Evolutionary conservation across 2,113 vertebrate genomes (phyloP).

Genomic region (Ariopsis seemanni): DNA sequence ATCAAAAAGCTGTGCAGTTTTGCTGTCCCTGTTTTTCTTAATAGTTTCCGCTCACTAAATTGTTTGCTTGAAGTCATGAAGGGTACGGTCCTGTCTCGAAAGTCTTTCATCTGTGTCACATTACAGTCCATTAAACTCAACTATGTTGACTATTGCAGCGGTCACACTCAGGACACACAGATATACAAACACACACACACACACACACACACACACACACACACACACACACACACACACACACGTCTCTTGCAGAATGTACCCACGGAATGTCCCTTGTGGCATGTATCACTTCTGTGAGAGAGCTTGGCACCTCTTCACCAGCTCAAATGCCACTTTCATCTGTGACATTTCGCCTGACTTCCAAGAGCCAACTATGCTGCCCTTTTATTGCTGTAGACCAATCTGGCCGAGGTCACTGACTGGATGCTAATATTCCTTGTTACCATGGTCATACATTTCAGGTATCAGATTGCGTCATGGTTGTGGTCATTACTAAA

Average conservation of each 20-base stretch:
- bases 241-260: slow-evolving; percentile 6
- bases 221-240: slow-evolving; percentile 36
- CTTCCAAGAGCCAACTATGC: slow-evolving; percentile 47
- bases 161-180: slow-evolving; percentile 31
- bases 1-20: not conserved
- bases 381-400: slow-evolving; percentile 45
- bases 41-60: slow-evolving; percentile 25
- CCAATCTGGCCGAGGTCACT: slow-evolving; percentile 43
- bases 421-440: slow-evolving; percentile 47
- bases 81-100: slow-evolving; percentile 5
- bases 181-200: slow-evolving; percentile 14
- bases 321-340: slow-evolving; percentile 53
- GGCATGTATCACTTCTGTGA: slow-evolving; percentile 58
- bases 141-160: not conserved
- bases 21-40: slow-evolving; percentile 8
- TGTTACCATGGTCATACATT: slow-evolving; percentile 39
- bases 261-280: slow-evolving; percentile 45
- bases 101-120: slow-evolving; percentile 37
- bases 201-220: slow-evolving; percentile 19
- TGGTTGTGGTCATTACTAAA: not conserved
- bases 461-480: not conserved
- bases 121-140: slow-evolving; percentile 32
- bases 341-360: slow-evolving; percentile 61
- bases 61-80: not conserved
- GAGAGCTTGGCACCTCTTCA: slow-evolving; percentile 42